These are phyloP conservation scores for Eupithecia vulgata DNA, from an alignment of 2,888 invertebrate species.

Conservation along the genomic window DNA sequence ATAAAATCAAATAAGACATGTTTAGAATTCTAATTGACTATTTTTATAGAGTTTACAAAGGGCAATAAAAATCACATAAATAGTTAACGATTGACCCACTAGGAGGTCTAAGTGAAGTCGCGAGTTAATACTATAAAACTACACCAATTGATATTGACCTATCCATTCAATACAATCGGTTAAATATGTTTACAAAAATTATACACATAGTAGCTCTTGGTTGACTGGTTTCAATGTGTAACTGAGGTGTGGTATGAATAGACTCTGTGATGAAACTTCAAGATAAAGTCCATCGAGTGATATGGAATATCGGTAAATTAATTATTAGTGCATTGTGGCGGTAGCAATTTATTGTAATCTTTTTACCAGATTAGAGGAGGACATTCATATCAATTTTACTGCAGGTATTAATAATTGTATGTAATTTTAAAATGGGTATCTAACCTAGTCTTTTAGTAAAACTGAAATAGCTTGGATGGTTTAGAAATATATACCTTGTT, in stretches of 20 bases:
- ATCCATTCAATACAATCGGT: slow-evolving; percentile 20
- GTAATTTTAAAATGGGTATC: not conserved
- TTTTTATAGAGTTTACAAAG: slow-evolving; percentile 70
- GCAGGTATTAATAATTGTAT: too few relatives aligned
- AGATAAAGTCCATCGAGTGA: slow-evolving; percentile 73
- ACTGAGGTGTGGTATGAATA: slow-evolving; percentile 57
- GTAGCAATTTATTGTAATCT: slow-evolving; percentile 70
- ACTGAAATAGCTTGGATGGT: not conserved
- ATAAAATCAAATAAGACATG: slow-evolving; percentile 55
- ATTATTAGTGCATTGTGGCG: slow-evolving; percentile 68
- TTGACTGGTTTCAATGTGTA: slow-evolving; percentile 54
- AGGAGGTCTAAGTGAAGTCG: slow-evolving; percentile 64
- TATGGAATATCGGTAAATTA: slow-evolving; percentile 76
- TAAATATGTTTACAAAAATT: slow-evolving; percentile 1
- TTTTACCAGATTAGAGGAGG: slow-evolving; percentile 49
- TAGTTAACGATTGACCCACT: slow-evolving; percentile 72
- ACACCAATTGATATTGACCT: slow-evolving; percentile 52
- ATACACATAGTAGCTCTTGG: slow-evolving; percentile 45
- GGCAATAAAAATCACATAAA: slow-evolving; percentile 75
- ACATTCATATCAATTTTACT: too few relatives aligned
- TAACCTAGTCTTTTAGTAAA: not conserved
- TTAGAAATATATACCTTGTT: not conserved
- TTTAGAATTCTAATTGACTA: slow-evolving; percentile 60
- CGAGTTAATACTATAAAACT: slow-evolving; percentile 55
- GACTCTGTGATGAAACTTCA: slow-evolving; percentile 57